phyloP scores from a whole-genome alignment of 2,888 invertebrate genomes.

The Drosophila greeni region DNA sequence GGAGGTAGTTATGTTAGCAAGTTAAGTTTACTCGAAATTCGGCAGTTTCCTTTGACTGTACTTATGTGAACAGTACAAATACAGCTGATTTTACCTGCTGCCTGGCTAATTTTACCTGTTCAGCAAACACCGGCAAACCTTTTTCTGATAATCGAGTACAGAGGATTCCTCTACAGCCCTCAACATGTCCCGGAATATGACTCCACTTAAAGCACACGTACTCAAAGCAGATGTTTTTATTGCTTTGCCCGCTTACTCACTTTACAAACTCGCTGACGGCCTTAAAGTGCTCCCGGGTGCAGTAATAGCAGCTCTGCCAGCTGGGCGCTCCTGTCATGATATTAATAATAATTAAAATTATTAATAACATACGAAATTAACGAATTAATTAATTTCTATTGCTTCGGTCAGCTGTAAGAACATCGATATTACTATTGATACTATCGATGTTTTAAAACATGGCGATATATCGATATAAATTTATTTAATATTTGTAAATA shows the following conservation, averaged over 20 bases:
- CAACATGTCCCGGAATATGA: not conserved
- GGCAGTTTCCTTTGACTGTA: not conserved
- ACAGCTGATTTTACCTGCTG: constrained; percentile 13
- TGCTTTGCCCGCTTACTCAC: constrained; percentile 75
- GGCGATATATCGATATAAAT: not conserved
- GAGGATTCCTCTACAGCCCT: too few relatives aligned
- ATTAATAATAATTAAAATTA: not conserved
- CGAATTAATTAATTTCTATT: constrained; percentile 5
- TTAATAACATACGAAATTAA: constrained; percentile 1
- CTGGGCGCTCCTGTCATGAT: constrained; percentile 21
- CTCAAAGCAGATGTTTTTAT: not conserved
- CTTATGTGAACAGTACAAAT: not conserved
- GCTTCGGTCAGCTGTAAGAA: constrained; percentile 7
- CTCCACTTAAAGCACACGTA: not conserved
- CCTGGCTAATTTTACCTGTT: not conserved
- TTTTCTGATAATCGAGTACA: not conserved
- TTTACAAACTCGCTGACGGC: constrained; percentile 82
- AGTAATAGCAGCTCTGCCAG: constrained; percentile 84
- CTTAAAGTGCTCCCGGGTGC: constrained; percentile 82
- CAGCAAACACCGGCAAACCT: not conserved
- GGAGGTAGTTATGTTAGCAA: not conserved
- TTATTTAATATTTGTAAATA: too few relatives aligned
- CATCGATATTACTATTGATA: not conserved
- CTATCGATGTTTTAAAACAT: not conserved
- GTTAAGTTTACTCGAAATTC: not conserved